Percentiles rank a stretch among this genome's conserved stretches.
Conservation (phyloP, 1,140 invertebrate species). For the Drosophila auraria region DNA sequence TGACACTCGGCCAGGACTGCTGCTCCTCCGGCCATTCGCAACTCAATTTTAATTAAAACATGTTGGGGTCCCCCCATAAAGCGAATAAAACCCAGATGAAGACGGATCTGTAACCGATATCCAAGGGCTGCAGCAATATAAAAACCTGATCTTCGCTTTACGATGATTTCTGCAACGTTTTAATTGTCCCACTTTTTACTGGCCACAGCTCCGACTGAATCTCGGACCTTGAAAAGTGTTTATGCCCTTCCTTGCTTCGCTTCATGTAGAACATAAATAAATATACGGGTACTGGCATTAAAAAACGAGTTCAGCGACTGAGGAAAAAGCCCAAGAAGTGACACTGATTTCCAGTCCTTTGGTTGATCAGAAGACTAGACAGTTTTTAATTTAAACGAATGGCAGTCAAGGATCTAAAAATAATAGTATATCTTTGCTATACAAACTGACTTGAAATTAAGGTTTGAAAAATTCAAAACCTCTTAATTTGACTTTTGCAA, state of each 20-base stretch:
- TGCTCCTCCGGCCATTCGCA: background rate
- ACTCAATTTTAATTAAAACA: slow-evolving; percentile 50
- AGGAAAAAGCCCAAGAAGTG: slow-evolving; percentile 16
- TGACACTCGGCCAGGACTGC: slow-evolving; percentile 42
- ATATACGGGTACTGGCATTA: slow-evolving; percentile 9
- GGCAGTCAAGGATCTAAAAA: slow-evolving; percentile 7
- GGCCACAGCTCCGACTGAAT: slow-evolving; percentile 5
- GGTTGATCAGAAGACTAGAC: background rate
- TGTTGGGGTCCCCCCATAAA: background rate
- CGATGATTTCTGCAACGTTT: slow-evolving; percentile 49
- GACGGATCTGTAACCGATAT: slow-evolving; percentile 48
- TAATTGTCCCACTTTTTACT: slow-evolving; percentile 62
- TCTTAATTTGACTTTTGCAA: background rate
- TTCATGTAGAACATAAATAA: slow-evolving; percentile 13
- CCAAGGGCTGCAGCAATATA: slow-evolving; percentile 28
- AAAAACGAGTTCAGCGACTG: slow-evolving; percentile 18
- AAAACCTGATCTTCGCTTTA: slow-evolving; percentile 49
- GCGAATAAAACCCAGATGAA: slow-evolving; percentile 7
- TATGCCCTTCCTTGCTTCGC: slow-evolving; percentile 24
- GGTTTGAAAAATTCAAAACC: background rate
- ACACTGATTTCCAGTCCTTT: slow-evolving; percentile 19
- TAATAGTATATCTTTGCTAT: background rate
- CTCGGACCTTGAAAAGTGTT: slow-evolving; percentile 37
- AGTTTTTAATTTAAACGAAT: slow-evolving; percentile 20
- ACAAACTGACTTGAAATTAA: too few relatives aligned